Base-by-base conservation (phyloP, 2,888 invertebrate species). In the Halocaridina rubra region DNA sequence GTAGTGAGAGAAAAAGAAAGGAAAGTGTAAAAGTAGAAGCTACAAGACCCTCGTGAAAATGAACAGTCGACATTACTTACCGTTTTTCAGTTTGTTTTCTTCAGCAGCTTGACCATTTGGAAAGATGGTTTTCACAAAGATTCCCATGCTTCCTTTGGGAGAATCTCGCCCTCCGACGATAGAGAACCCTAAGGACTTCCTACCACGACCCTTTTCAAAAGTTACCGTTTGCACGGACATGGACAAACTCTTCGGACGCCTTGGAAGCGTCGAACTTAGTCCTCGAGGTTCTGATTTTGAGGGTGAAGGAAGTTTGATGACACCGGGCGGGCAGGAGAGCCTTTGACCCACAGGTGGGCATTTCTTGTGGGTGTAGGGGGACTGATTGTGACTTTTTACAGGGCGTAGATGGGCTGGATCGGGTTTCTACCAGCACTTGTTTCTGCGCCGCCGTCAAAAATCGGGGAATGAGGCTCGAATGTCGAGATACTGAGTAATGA, bases 71-170 rank as follows among this genome's bases (percentile, higher is more conserved):
- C 8, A 16, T 39, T n/a, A 57, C 88, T 90, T 92, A 96, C 97
- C 97, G 94, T 96, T 96, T 92, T 94, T 94, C 89, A 97, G 93
- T 89, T 93, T 94, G 85, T 96, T 96, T 91, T 94, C 94, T 90
- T 96, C 96, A 76, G 96, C 95, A 85, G 96, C 96, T 92, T 96
- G 95, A 46, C 97, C 97, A 88, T 94, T 94, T 53, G 95, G 94
- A 90, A 96, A 96, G 72, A 97, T 95, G 8, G 96, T 96, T 91
- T 96, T 96, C 4, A 97, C 95, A 91, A 95, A 96, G 90, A 97
- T 96, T 69, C 96, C 96, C 94, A 96, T 95, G 90, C 94, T 94
- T 13, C 92, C 92, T 81, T 90, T 90, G 3, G 91, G 90, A 0
- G 91, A 91, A 88, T 92, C 92, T 75, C 89, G 89, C 3, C 92